Conservation (phyloP, 2,113 vertebrate genomes). For the Campylorhamphus procurvoides region DNA sequence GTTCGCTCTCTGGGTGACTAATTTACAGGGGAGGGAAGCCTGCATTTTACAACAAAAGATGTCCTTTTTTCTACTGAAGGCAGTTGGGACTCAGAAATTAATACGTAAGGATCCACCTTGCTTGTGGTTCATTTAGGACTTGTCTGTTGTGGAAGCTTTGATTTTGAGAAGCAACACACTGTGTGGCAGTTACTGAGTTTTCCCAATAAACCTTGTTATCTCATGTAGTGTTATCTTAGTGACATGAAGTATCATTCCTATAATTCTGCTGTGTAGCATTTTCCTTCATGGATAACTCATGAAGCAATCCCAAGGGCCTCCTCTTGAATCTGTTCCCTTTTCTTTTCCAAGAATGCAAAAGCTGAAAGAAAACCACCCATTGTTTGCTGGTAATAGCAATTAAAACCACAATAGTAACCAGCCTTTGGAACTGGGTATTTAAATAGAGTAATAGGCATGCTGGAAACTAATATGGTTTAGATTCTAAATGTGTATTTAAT, state of each 20-base stretch:
- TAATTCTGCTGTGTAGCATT: background rate
- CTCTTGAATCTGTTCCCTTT: background rate
- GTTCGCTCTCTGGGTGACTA: background rate
- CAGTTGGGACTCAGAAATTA: background rate
- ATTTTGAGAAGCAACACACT: background rate
- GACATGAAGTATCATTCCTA: background rate
- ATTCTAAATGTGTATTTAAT: background rate
- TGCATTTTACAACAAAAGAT: background rate
- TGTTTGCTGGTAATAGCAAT: constrained; percentile 24
- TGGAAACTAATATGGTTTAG: constrained; percentile 14
- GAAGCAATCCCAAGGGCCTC: background rate
- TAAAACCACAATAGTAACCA: constrained; percentile 46
- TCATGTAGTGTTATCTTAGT: background rate
- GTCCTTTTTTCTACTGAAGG: background rate
- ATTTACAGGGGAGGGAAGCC: background rate
- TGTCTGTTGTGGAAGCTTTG: background rate
- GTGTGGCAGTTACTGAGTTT: background rate
- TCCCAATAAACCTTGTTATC: background rate
- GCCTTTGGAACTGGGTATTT: constrained; percentile 2
- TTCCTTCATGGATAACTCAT: background rate
- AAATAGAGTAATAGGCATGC: background rate
- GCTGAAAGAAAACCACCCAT: background rate
- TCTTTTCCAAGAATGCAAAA: background rate
- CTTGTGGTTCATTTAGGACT: background rate
- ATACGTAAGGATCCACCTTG: background rate